Evolutionary conservation across 2,113 vertebrate genomes (phyloP), one percentile per base, ranked within the genome.

Genomic region (Glaucomys volans): DNA sequence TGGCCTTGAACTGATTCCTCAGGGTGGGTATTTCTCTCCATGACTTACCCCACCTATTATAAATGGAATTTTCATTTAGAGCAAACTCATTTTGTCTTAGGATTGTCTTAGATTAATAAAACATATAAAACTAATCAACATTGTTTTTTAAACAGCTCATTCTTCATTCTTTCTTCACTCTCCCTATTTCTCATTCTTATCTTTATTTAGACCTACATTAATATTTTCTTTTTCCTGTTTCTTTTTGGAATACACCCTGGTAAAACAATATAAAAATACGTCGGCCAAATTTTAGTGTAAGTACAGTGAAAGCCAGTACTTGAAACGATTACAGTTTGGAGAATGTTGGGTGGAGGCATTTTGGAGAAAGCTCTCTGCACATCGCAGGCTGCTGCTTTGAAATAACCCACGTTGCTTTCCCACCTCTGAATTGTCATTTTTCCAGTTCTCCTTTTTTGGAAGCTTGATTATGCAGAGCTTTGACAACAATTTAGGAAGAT

Each of bases 401-500:
- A 95, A 94, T 80, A 90, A 86, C 72, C 95, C 47, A 1, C 92
- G 57, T 95, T 92, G 94, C 62, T 92, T 84, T 88, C 37, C 89
- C 64, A 95, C 84, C 64, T 95, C 85, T 30, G 86, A 89, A 79
- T 80, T 83, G 94, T 89, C 82, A 79, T 89, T 88, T 95, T 95
- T 93, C 87, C 71, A 96, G 0, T 86, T 94, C 79, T 94, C 32
- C 32, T 37, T 59, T 89, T 95, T 93, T 88, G 94, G 94, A 94
- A 87, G 59, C 57, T 77, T 95, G n/a, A 62, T 30, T 54, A 54
- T 96, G 77, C 82, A 97, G 86, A 96, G 91, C 92, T 96, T 96
- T 95, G 95, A 96, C 72, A 97, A 94, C 89, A 90, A 4, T 75
- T 91, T 83, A 52, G 85, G 88, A 85, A 95, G 87, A 90, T 93